Percentiles rank a stretch among this genome's conserved stretches.
phyloP scores from a whole-genome alignment of 92 coral and sea anemone genomes.

The Bergia sp. region DNA sequence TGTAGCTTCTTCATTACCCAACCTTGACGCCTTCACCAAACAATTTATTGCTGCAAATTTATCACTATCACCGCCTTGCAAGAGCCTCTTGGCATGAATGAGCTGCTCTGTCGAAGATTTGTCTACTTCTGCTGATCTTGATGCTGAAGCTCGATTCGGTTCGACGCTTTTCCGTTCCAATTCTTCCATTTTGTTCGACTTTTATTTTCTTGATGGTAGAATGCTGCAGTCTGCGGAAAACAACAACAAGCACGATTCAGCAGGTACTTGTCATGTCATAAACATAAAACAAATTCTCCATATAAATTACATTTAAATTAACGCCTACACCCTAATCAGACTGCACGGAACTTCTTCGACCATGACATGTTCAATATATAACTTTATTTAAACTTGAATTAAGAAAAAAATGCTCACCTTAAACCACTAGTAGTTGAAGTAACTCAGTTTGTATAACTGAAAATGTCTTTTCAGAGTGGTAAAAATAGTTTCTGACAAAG shows the following conservation, averaged over 20 bases:
- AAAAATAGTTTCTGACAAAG: background rate
- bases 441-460: background rate
- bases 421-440: background rate
- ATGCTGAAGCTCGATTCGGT: slow-evolving; percentile 18
- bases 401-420: background rate
- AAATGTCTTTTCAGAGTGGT: background rate
- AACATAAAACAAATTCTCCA: background rate
- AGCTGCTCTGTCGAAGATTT: background rate
- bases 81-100: background rate
- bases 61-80: slow-evolving; percentile 23
- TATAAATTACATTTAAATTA: background rate
- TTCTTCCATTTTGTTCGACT: slow-evolving; percentile 24
- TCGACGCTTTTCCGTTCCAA: slow-evolving; percentile 12
- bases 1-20: slow-evolving; percentile 74
- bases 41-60: slow-evolving; percentile 61
- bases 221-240: background rate
- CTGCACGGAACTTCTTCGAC: background rate
- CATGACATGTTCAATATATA: background rate
- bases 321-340: background rate
- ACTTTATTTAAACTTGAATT: background rate
- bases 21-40: slow-evolving; percentile 62
- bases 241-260: slow-evolving; percentile 17
- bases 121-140: background rate
- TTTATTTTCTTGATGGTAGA: background rate
- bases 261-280: background rate